Evolutionary conservation across 30 jellyfish, hydroid and myxozoan species (phyloP), one percentile per base, ranked within the genome.

Genomic region (Haliclystus octoradiatus): DNA sequence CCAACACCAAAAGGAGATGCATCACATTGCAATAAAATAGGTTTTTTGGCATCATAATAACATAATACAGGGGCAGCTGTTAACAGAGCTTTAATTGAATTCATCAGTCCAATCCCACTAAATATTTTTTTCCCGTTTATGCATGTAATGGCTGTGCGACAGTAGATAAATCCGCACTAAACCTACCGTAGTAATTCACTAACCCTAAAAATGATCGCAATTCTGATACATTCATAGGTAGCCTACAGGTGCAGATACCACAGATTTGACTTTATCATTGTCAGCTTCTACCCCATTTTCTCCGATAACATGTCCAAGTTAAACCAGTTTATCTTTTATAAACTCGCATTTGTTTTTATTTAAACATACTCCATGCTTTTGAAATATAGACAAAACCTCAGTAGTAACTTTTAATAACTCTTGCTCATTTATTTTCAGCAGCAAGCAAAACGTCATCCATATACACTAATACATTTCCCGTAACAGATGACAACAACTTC

Each of bases 1-100:
- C 94, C 94, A 3, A 86, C 68, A 24, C 96, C 93, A 63, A 27
- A 26, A 31, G 89, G 49, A n/a, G 93, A 77, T 4, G 94, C 96
- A 74, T 82, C 95, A 15, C 76, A 53, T 22, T 25, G 32, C 61
- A 84, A 66, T 23, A 28, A 25, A 2, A 76, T 49, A 26, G 72
- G 68, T 50, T 68, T 63, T 12, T 51, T 49, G 34, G 95, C 65
- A 47, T 84, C 84, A 49, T 28, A 80, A 65, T 80, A 95, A 64
- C 51, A 84, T 26, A 79, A 68, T 26, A 80, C n/a, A n/a, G n/a
- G n/a, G n/a, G n/a, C n/a, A 49, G 63, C 50, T 25, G 65, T 60
- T 24, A 72, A 27, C 57, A 3, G 46, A 2, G 26, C 34, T 62
- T 78, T 68, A 2, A 31, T 28, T 22, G 49, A 25, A 24, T 66